phyloP scores from a whole-genome alignment of 2,113 vertebrate species.

The Pachyramphus minor region DNA sequence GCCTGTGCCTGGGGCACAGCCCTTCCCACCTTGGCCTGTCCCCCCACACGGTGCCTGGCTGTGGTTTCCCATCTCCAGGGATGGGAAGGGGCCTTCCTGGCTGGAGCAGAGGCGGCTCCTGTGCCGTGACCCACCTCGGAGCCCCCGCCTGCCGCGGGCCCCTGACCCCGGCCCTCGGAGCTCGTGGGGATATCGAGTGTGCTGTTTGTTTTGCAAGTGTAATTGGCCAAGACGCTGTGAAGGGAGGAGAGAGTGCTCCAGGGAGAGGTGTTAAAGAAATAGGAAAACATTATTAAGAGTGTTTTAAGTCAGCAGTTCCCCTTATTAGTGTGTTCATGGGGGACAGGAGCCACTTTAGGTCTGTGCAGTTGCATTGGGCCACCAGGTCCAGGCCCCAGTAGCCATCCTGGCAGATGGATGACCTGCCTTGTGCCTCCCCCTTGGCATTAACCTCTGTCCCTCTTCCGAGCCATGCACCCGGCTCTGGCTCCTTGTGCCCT shows the following conservation, averaged over 20 bases:
- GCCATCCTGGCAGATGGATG: not conserved
- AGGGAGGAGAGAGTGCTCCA: not conserved
- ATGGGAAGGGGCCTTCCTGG: not conserved
- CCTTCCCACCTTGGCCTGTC: not conserved
- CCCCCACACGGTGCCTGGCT: not conserved
- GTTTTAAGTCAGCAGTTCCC: not conserved
- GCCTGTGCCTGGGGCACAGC: not conserved
- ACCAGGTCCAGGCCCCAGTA: not conserved
- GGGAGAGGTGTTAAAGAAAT: constrained; percentile 50
- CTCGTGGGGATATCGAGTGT: not conserved
- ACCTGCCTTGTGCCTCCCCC: no score
- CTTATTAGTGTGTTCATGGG: not conserved
- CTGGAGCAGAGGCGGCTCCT: not conserved
- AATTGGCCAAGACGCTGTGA: constrained; percentile 35
- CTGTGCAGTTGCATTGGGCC: not conserved
- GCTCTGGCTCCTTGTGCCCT: not conserved
- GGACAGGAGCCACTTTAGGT: not conserved
- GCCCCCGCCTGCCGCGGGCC: not conserved
- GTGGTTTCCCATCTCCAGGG: not conserved
- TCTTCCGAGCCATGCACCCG: not conserved
- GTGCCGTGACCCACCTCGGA: not conserved
- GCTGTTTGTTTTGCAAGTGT: constrained; percentile 50
- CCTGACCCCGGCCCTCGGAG: not conserved
- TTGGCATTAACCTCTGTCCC: not conserved
- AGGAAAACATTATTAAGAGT: constrained; percentile 45